phyloP scores from a whole-genome alignment of 2,888 invertebrate species.

The Hydrotaea diabolus region DNA sequence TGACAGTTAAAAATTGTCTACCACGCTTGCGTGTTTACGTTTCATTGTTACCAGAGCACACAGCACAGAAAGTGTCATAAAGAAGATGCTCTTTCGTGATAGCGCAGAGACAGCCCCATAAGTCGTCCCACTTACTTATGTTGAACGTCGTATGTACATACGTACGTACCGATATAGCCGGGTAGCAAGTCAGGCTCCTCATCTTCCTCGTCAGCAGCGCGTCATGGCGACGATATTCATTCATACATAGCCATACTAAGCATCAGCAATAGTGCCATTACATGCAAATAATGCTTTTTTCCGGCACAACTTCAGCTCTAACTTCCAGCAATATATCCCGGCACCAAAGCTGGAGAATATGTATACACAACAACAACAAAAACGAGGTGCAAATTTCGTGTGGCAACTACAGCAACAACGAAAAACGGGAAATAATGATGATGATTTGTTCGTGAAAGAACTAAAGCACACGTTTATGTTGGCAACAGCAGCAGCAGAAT shows the following conservation, averaged over 20 bases:
- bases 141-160: not conserved
- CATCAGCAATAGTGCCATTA: constrained; percentile 42
- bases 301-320: not conserved
- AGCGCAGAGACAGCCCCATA: constrained; percentile 37
- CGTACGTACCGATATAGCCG: no score
- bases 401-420: not conserved
- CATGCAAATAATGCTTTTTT: constrained; percentile 59
- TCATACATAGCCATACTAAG: constrained; percentile 15
- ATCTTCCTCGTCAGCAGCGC: not conserved
- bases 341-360: not conserved
- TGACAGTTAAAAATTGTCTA: constrained; percentile 66
- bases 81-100: constrained; percentile 65
- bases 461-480: constrained; percentile 63
- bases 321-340: constrained; percentile 16
- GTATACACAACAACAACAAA: constrained; percentile 19
- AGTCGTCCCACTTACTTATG: constrained; percentile 7
- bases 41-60: constrained; percentile 44
- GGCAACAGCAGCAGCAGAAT: not conserved
- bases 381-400: constrained; percentile 64
- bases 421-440: constrained; percentile 57
- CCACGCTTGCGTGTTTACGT: constrained; percentile 63
- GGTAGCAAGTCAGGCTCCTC: not conserved
- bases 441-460: constrained; percentile 67
- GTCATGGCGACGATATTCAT: not conserved
- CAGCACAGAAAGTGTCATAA: constrained; percentile 62